Percentiles rank a stretch among this genome's conserved stretches.
Evolutionary conservation across 30 jellyfish, hydroid and myxozoan genomes (phyloP).

Genomic region (Calvadosia cruxmelitensis): DNA sequence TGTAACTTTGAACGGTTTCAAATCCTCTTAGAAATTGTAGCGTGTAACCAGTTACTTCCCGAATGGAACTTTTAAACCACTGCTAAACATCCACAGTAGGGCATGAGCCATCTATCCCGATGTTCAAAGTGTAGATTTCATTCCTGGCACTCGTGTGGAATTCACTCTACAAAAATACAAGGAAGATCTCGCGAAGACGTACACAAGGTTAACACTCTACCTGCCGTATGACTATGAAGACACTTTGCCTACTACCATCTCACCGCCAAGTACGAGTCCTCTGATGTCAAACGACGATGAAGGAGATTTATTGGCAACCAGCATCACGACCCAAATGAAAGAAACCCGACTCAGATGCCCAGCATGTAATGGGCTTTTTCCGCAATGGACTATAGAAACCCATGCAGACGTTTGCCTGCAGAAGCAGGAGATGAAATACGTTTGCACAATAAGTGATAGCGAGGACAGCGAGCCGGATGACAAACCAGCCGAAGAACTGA

Average conservation of each 20-base stretch:
- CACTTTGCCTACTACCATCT: too few species aligned
- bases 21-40: too few species aligned
- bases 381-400: constrained; percentile 1
- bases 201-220: constrained; percentile 6
- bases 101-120: too few species aligned
- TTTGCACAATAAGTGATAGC: constrained; percentile 4
- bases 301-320: not conserved
- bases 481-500: constrained; percentile 4
- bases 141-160: constrained; percentile 4
- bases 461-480: not conserved
- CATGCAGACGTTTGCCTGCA: constrained; percentile 10
- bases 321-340: not conserved
- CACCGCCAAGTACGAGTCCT: constrained; percentile 7
- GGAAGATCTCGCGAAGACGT: constrained; percentile 11
- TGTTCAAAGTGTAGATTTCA: not conserved
- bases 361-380: constrained; percentile 2
- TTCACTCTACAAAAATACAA: constrained; percentile 12
- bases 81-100: too few species aligned
- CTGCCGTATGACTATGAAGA: too few species aligned
- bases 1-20: too few species aligned
- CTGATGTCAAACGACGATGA: constrained; percentile 3
- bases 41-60: too few species aligned
- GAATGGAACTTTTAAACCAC: too few species aligned
- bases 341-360: constrained; percentile 11
- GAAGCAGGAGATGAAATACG: constrained; percentile 12